A percentile compares a stretch with the other conserved stretches of the same genome.
These are phyloP conservation scores for Deilephila elpenor DNA, from an alignment of 2,888 invertebrate species.

Conservation along the genomic window DNA sequence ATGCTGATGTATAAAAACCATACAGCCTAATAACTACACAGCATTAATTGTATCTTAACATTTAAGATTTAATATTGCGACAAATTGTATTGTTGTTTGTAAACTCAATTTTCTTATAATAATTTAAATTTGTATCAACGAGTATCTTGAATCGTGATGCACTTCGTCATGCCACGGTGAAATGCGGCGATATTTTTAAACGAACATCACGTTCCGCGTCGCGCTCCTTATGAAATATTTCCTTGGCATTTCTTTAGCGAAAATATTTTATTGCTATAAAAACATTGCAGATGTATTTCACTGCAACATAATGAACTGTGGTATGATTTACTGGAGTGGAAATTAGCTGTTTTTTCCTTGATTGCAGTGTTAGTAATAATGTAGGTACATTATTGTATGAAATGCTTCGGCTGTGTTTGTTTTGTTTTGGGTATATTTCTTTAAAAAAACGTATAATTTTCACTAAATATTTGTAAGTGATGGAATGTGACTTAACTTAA, in stretches of 20 bases:
- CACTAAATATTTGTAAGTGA: too few species aligned
- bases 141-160: constrained; percentile 23
- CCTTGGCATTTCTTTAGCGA: constrained; percentile 16
- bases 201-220: constrained; percentile 17
- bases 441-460: too few species aligned
- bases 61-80: background rate
- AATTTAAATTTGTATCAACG: background rate
- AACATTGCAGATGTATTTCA: constrained; percentile 5
- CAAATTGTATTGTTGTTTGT: background rate
- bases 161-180: background rate
- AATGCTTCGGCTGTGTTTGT: background rate
- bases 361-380: background rate
- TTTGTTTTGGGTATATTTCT: background rate
- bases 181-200: constrained; percentile 25
- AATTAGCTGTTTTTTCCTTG: background rate
- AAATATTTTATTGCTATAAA: background rate
- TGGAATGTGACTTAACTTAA: too few species aligned
- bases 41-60: background rate
- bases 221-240: background rate
- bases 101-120: constrained; percentile 3
- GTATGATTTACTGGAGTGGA: background rate
- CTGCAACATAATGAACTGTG: background rate
- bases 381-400: background rate
- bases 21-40: background rate
- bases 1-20: background rate